Percentiles rank a stretch among this genome's conserved stretches.
Evolutionary conservation across 2,113 vertebrate species (phyloP).

Genomic region (Paramormyrops kingsleyae): DNA sequence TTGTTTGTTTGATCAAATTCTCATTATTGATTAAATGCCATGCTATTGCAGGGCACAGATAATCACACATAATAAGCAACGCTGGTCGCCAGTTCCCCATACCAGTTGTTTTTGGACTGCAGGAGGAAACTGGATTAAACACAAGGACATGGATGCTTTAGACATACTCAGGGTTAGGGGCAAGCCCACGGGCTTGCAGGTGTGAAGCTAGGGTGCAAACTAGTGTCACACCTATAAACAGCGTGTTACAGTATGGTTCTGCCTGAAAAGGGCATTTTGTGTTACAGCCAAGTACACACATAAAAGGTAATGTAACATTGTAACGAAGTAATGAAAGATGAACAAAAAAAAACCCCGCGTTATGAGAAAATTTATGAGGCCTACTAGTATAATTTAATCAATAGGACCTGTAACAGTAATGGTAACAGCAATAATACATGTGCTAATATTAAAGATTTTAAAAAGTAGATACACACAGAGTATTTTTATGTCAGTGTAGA

Average conservation of each 20-base stretch:
- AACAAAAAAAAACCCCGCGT: not conserved
- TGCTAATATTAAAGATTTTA: not conserved
- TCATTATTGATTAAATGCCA: not conserved
- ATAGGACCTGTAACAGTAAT: not conserved
- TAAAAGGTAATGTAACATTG: not conserved
- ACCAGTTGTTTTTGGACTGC: not conserved
- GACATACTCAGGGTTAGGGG: not conserved
- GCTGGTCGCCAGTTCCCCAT: not conserved
- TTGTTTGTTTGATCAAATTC: not conserved
- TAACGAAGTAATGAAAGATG: not conserved
- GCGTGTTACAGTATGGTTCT: not conserved
- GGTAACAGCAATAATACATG: not conserved
- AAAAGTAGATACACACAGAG: not conserved
- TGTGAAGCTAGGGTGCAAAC: not conserved
- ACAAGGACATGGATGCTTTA: not conserved
- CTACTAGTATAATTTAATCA: not conserved
- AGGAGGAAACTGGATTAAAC: not conserved
- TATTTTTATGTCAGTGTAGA: not conserved
- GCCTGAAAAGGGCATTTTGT: not conserved
- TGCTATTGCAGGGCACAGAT: not conserved
- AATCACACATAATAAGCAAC: not conserved
- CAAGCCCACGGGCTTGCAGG: not conserved
- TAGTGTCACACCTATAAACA: not conserved
- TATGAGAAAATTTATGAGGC: not conserved
- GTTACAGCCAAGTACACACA: not conserved